Percentiles rank a stretch among this genome's conserved stretches.
phyloP scores from a whole-genome alignment of 2,113 vertebrate species.

The Accipiter virgatus region DNA sequence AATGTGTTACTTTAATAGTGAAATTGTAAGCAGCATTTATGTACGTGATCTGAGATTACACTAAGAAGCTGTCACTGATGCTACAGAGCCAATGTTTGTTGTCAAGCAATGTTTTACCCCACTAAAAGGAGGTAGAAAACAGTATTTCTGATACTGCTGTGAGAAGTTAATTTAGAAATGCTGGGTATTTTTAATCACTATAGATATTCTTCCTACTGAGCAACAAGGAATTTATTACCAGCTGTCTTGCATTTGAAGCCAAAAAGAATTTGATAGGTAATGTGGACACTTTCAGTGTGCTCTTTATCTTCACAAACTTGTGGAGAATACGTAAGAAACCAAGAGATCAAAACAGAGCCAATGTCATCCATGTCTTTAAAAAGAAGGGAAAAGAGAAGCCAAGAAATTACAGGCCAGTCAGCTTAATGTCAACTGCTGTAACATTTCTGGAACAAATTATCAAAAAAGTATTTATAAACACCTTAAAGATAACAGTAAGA shows the following conservation, averaged over 20 bases:
- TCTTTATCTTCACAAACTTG: not conserved
- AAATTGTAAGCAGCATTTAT: not conserved
- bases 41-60: not conserved
- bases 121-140: not conserved
- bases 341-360: not conserved
- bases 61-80: not conserved
- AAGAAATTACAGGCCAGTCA: conserved; percentile 14
- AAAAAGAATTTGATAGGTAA: not conserved
- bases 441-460: conserved; percentile 29
- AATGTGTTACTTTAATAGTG: not conserved
- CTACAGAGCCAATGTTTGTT: not conserved
- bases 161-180: not conserved
- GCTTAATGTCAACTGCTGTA: conserved; percentile 21
- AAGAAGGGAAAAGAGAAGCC: not conserved
- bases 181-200: not conserved
- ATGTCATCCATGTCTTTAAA: not conserved
- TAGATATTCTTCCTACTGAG: not conserved
- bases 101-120: not conserved
- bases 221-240: not conserved
- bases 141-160: not conserved
- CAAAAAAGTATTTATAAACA: not conserved
- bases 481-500: not conserved
- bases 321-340: not conserved
- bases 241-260: not conserved
- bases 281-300: not conserved